Conservation (phyloP, 2,888 invertebrate genomes). For the Meandrusa payeni region DNA sequence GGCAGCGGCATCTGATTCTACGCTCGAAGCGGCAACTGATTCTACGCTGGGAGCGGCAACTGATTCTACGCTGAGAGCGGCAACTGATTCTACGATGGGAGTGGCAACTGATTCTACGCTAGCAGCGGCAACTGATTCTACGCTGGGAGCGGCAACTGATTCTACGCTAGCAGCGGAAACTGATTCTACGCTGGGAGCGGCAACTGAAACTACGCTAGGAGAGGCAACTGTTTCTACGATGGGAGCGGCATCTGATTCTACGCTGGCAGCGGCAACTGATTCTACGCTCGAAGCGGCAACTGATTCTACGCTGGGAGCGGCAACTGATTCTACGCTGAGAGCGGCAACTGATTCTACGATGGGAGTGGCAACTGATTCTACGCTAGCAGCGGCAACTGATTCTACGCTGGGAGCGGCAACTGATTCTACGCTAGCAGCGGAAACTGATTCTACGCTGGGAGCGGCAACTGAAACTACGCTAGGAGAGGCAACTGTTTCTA, state of each 20-base stretch:
- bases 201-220: background rate
- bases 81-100: too few species aligned
- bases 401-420: background rate
- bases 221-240: background rate
- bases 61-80: too few species aligned
- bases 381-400: background rate
- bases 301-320: slow-evolving; percentile 6
- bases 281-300: background rate
- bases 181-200: background rate
- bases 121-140: too few species aligned
- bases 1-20: too few species aligned
- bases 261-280: background rate
- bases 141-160: slow-evolving; percentile 1
- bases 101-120: too few species aligned
- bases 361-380: background rate
- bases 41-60: too few species aligned
- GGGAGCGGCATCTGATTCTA: background rate
- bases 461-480: background rate
- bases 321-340: slow-evolving; percentile 20
- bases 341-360: background rate
- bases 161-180: background rate
- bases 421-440: background rate
- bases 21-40: too few species aligned
- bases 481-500: background rate
- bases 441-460: background rate